phyloP scores from a whole-genome alignment of 2,888 invertebrate species.

The Apodemia mormo region DNA sequence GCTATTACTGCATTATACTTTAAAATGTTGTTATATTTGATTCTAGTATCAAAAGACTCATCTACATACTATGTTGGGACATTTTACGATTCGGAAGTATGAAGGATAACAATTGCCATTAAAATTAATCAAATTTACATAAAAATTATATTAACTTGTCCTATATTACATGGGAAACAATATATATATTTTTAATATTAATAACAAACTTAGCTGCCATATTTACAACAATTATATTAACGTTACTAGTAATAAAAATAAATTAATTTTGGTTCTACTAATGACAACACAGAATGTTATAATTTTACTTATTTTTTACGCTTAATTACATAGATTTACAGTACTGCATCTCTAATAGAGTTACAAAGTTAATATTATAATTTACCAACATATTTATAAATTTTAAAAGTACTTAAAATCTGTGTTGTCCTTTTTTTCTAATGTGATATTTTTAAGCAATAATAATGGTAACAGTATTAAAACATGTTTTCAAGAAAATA shows the following conservation, averaged over 20 bases:
- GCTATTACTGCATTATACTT: no score
- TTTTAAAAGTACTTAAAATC: no score
- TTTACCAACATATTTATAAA: neutral
- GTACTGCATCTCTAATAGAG: neutral
- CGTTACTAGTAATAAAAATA: constrained; percentile 33
- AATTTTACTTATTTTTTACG: neutral
- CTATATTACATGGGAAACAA: constrained; percentile 28
- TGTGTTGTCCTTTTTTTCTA: constrained; percentile 22
- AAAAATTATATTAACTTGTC: constrained; percentile 19
- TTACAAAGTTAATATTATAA: neutral
- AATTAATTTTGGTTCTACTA: constrained; percentile 48
- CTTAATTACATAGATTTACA: neutral
- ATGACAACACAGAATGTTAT: constrained; percentile 21
- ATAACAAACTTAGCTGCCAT: constrained; percentile 60
- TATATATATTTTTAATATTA: constrained; percentile 40
- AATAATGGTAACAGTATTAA: constrained; percentile 35
- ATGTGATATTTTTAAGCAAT: constrained; percentile 20
- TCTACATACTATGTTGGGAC: neutral
- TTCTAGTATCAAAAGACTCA: no score
- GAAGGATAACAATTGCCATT: constrained; percentile 18
- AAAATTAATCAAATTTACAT: constrained; percentile 19
- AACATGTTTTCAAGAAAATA: neutral
- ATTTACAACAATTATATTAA: constrained; percentile 51
- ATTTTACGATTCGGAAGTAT: constrained; percentile 7
- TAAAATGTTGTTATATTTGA: no score